Conservation (phyloP, 1,140 invertebrate genomes). For the Coboldia fuscipes region DNA sequence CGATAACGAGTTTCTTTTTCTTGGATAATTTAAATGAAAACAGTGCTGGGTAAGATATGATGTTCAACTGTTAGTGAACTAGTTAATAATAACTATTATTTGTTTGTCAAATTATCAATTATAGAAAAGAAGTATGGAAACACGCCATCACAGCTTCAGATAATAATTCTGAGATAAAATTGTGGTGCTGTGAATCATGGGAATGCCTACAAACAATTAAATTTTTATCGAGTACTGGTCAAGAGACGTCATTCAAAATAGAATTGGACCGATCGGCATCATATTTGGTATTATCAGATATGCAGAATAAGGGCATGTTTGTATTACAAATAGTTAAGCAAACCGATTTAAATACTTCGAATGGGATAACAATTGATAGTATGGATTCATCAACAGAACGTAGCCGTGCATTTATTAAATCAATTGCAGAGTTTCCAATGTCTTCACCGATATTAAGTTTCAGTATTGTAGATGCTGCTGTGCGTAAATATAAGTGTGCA, state of each 20-base stretch:
- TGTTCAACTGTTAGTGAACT: too few species aligned
- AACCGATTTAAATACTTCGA: constrained; percentile 1
- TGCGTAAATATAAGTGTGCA: constrained; percentile 21
- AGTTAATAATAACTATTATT: not conserved
- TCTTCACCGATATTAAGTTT: constrained; percentile 69
- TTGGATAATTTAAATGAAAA: constrained; percentile 75
- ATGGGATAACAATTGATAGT: not conserved
- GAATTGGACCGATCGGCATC: constrained; percentile 58
- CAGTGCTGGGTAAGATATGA: constrained; percentile 54
- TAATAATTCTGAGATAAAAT: constrained; percentile 74
- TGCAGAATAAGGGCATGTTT: constrained; percentile 53
- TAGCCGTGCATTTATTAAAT: constrained; percentile 22
- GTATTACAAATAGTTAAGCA: constrained; percentile 49
- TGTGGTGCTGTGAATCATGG: constrained; percentile 91
- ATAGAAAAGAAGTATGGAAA: constrained; percentile 55
- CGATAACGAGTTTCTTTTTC: constrained; percentile 71
- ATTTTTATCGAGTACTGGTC: constrained; percentile 27
- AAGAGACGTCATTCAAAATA: constrained; percentile 36
- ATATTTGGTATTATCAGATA: constrained; percentile 69
- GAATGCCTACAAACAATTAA: constrained; percentile 71
- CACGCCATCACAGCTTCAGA: constrained; percentile 78
- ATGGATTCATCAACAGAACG: not conserved
- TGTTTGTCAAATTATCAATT: not conserved
- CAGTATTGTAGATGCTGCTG: constrained; percentile 57
- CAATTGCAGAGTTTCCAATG: constrained; percentile 61